Evolutionary conservation across 2,113 vertebrate genomes (phyloP), one percentile per base, ranked within the genome.

Genomic region (Hucho hucho): DNA sequence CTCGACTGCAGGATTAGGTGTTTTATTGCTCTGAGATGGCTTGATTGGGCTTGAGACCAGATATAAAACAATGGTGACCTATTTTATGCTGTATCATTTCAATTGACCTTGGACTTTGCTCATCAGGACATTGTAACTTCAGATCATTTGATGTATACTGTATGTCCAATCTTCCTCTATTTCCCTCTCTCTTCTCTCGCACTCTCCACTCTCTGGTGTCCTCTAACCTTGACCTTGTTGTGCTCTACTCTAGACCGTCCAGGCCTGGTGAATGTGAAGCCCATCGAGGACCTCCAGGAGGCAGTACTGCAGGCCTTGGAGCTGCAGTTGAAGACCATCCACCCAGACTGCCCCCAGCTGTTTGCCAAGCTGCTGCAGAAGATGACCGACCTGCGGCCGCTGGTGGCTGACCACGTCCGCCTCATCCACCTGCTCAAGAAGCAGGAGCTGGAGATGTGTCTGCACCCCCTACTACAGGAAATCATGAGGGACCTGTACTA

Each of bases 281-380:
- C 91, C 76, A 92, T 95, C 0, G 94, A 96, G 70, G 94, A 95
- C 29, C 94, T 95, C 3, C 91, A 95, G 83, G 94, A 93, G 78
- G 92, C 84, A 74, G 84, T 95, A 61, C 73, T 93, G 77, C 92
- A 94, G 77, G 94, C 93, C 58, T 86, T 95, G 87, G 94, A 94
- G 86, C 92, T 96, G 72, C 96, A 97, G 91, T 93, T 96, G 28
- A 95, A 94, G 89, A 86, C 94, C 83, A 94, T 94, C 84, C 90
- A 94, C 83, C 95, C 94, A 0, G 94, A 97, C 81, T 94, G 94
- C 4, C 93, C 94, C 0, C 95, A 96, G 89, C 94, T 96, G 53
- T 96, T 96, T 76, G 93, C 95, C 88, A 96, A 95, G 90, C 86
- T 96, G 88, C 94, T 96, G 64, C 95, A 93, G 94, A 94, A 95